phyloP scores from a whole-genome alignment of 2,888 invertebrate genomes.

The Glaucopsyche alexis region DNA sequence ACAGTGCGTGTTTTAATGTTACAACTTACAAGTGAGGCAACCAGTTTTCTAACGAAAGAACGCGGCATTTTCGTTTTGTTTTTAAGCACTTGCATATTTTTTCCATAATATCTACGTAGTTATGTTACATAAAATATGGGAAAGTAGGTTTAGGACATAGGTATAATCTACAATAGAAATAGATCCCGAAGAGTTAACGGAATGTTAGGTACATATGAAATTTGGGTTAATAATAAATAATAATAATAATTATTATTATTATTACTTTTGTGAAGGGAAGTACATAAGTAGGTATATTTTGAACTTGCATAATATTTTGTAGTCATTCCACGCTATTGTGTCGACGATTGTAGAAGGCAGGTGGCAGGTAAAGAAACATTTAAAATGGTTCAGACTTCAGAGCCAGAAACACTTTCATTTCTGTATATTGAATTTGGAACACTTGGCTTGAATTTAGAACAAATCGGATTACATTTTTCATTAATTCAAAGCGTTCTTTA shows the following conservation, averaged over 20 bases:
- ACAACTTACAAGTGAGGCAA: slow-evolving; percentile 11
- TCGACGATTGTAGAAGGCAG: not conserved
- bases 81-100: not conserved
- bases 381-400: not conserved
- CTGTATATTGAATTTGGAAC: slow-evolving; percentile 11
- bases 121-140: not conserved
- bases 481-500: not conserved
- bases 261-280: not conserved
- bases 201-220: not conserved
- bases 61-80: not conserved
- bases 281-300: not conserved
- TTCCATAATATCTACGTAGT: not conserved
- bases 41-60: slow-evolving; percentile 10
- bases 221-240: not conserved
- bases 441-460: not conserved
- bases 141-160: not conserved
- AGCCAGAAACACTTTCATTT: not conserved
- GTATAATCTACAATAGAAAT: not conserved
- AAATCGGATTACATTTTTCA: not conserved
- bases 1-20: slow-evolving; percentile 22
- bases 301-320: not conserved
- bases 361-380: not conserved
- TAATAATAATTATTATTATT: too few relatives aligned
- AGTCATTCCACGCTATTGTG: not conserved
- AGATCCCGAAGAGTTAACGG: not conserved